These are phyloP conservation scores for Eilema sororculum DNA, from an alignment of 2,888 invertebrate genomes.

Conservation along the genomic window DNA sequence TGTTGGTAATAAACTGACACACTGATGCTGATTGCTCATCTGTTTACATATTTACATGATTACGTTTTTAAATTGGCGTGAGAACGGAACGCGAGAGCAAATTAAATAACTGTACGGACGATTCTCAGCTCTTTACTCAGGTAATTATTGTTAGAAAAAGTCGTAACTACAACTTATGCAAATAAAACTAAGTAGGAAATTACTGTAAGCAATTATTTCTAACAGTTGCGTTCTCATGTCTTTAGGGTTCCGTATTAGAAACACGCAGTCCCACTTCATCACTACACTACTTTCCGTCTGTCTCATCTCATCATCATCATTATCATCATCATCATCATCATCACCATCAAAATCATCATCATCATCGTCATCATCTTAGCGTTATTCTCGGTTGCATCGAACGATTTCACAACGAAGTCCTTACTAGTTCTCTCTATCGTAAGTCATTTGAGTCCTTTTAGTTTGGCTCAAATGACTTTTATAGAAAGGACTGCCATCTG, in stretches of 20 bases:
- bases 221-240: neutral
- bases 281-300: neutral
- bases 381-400: neutral
- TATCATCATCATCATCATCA: too few relatives aligned
- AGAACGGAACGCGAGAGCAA: conserved; percentile 8
- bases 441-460: too few relatives aligned
- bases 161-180: conserved; percentile 5
- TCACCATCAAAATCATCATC: too few relatives aligned
- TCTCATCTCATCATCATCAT: neutral
- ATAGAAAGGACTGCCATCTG: neutral
- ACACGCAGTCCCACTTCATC: neutral
- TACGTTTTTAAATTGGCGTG: conserved; percentile 9
- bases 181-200: conserved; percentile 39
- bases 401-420: too few relatives aligned
- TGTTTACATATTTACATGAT: conserved; percentile 11
- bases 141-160: conserved; percentile 7
- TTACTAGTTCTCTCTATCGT: neutral
- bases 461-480: too few relatives aligned
- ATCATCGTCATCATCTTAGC: too few relatives aligned
- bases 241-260: neutral
- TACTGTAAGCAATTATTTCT: neutral
- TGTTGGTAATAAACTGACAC: neutral
- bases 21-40: neutral
- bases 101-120: conserved; percentile 1
- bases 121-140: neutral